Evolutionary conservation across 2,888 invertebrate species (phyloP).

Genomic region (Lithodes maja): DNA sequence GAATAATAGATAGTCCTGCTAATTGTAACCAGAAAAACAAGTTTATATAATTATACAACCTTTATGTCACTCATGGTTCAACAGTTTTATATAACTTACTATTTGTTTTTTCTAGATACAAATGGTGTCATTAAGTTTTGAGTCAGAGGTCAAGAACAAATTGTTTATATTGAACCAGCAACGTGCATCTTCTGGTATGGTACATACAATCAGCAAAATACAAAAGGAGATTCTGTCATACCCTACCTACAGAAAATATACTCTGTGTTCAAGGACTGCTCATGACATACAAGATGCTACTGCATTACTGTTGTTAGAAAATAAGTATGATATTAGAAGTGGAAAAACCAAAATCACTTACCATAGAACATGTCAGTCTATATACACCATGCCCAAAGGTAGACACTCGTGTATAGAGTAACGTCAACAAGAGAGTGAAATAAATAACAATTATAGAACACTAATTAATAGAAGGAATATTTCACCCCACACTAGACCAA

Average conservation of each 20-base stretch:
- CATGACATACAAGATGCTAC: not conserved
- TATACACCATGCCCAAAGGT: not conserved
- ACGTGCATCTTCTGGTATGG: not conserved
- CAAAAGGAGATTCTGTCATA: not conserved
- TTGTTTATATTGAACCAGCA: not conserved
- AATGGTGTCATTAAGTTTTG: not conserved
- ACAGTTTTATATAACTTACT: not conserved
- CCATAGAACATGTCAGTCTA: not conserved
- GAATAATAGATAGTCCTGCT: no score
- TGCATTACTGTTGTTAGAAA: not conserved
- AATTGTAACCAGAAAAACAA: no score
- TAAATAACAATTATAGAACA: not conserved
- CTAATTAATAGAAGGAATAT: not conserved
- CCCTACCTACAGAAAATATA: not conserved
- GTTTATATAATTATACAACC: not conserved
- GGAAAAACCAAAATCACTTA: not conserved
- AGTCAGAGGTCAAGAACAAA: not conserved
- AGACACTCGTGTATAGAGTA: not conserved
- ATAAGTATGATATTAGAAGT: not conserved
- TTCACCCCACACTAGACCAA: not conserved
- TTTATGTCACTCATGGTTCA: not conserved
- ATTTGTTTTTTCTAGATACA: not conserved
- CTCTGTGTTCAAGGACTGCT: not conserved
- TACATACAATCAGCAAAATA: not conserved
- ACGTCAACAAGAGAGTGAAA: not conserved